phyloP scores from a whole-genome alignment of 2,113 vertebrate genomes.

The Zapornia atra region DNA sequence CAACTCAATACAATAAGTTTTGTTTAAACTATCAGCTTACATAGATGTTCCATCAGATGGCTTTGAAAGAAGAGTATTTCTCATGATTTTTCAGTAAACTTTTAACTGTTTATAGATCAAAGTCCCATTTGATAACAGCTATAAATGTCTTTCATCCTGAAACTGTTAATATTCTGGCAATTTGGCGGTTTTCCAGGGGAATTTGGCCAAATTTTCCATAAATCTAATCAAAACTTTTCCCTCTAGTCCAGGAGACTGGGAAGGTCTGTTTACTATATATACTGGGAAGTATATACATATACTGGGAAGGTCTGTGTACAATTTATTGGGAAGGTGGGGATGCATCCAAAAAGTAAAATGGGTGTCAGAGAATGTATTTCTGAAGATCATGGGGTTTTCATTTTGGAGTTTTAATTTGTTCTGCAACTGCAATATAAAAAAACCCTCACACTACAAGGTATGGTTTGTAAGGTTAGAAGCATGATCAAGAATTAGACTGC shows the following conservation, averaged over 20 bases:
- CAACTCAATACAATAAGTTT: neutral
- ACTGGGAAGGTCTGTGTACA: neutral
- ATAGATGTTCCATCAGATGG: neutral
- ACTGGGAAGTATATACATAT: neutral
- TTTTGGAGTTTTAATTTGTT: neutral
- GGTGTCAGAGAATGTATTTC: neutral
- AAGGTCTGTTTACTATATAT: neutral
- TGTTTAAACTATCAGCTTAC: neutral
- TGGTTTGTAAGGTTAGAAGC: neutral
- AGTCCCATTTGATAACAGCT: neutral
- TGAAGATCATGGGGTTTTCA: neutral
- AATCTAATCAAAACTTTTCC: neutral
- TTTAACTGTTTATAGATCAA: neutral
- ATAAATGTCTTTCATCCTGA: neutral
- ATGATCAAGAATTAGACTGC: neutral
- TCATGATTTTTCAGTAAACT: neutral
- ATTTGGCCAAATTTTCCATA: neutral
- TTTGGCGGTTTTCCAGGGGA: accelerated
- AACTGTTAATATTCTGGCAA: neutral
- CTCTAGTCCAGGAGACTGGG: neutral
- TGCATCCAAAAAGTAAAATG: neutral
- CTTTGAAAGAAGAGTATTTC: neutral
- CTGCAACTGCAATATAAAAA: neutral
- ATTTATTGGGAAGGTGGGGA: neutral
- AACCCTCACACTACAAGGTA: neutral